phyloP scores from a whole-genome alignment of 2,888 invertebrate species.

The Tetragnatha montana region DNA sequence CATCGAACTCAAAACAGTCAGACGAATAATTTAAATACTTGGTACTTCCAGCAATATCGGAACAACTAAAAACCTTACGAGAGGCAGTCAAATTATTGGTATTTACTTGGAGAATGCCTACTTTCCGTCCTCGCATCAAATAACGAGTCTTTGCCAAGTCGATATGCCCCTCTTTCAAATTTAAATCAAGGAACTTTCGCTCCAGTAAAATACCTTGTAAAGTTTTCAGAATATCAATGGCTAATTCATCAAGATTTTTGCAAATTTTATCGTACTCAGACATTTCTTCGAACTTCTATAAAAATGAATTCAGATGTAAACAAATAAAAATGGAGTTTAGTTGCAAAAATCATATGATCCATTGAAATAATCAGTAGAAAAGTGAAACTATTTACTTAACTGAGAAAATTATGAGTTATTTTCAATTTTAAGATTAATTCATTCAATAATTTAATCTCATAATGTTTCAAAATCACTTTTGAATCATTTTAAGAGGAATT shows the following conservation, averaged over 20 bases:
- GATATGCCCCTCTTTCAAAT: slow-evolving; percentile 64
- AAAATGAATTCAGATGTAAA: background rate
- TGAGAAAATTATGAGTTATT: no score
- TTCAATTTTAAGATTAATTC: no score
- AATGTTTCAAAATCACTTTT: no score
- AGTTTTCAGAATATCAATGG: slow-evolving; percentile 39
- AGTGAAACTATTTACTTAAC: no score
- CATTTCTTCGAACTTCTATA: background rate
- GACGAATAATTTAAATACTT: slow-evolving; percentile 25
- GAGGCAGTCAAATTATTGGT: slow-evolving; percentile 39
- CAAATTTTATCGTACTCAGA: background rate
- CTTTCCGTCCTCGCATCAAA: slow-evolving; percentile 55
- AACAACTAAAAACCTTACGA: slow-evolving; percentile 4
- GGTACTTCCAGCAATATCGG: slow-evolving; percentile 2
- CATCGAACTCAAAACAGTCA: background rate
- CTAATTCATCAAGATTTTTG: slow-evolving; percentile 64
- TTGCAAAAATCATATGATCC: background rate
- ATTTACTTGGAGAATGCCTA: slow-evolving; percentile 58
- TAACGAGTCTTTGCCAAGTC: slow-evolving; percentile 65
- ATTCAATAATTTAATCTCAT: no score
- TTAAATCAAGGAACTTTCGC: slow-evolving; percentile 44
- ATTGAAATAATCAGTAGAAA: no score
- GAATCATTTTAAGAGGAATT: no score
- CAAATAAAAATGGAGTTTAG: background rate
- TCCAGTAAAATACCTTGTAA: slow-evolving; percentile 55